Base-by-base conservation (phyloP, 2,888 invertebrate genomes). In the Agriopis aurantiaria region DNA sequence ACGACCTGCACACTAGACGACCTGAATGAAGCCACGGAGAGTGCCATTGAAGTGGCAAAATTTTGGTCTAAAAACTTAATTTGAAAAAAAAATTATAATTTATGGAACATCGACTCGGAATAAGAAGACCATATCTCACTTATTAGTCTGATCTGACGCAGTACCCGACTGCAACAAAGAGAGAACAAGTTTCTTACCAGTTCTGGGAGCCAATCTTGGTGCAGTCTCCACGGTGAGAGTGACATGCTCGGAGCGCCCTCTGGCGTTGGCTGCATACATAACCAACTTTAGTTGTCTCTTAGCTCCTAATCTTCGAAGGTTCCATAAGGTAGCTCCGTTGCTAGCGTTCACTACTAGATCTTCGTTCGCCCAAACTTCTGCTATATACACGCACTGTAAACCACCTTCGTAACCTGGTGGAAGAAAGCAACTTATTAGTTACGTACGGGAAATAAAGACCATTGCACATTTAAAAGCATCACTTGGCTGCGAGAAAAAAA, bases 221-320 rank as follows among this genome's bases (percentile, higher is more conserved):
- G 92, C 88, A 4, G 94, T 94, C 76, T 91, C 91, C 1, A 92
- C 91, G 10, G 88, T 88, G 51, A 92, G 87, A 0, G 81, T 80
- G 0, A 97, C 95, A 11, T 96, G 94, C 68, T 97, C 97, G 67
- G 98, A 98, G 78, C 96, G 95, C 23, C 98, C 98, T 80, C 97
- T 97, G 11, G 96, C 95, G 87, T 98, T 98, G 10, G 96, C 96
- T 0, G 98, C 97, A 86, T 97, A 98, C 46, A 98, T 95, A 72
- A 96, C 95, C 86, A 98, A 95, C 79, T 96, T 96, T 70, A 98
- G 95, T 59, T 96, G 95, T 75, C 96, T 96, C 52, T 97, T 98
- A 0, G 98, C 95, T 69, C 97, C 97, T 64, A 98, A 93, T 59
- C 96, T 96, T 78, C 96, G 95, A 0, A 98, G 96, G 68, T 96